These are phyloP conservation scores for Rhyzopertha dominica DNA, from an alignment of 1,140 invertebrate species.

Conservation along the genomic window DNA sequence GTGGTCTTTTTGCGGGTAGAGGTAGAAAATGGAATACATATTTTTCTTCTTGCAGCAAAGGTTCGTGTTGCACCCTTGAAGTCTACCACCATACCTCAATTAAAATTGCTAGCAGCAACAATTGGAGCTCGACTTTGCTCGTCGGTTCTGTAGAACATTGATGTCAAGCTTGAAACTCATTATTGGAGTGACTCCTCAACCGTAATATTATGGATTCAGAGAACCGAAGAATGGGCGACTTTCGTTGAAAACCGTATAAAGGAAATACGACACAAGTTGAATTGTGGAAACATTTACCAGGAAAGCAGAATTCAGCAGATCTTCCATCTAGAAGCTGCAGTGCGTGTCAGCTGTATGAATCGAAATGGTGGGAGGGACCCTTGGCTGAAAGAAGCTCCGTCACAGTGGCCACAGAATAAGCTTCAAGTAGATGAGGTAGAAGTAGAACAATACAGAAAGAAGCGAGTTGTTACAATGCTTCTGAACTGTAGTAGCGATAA, in stretches of 20 bases:
- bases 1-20: slow-evolving; percentile 25
- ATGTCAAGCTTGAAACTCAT: slow-evolving; percentile 2
- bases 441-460: slow-evolving; percentile 19
- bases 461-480: slow-evolving; percentile 7
- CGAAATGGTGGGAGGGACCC: slow-evolving; percentile 38
- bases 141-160: slow-evolving; percentile 6
- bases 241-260: slow-evolving; percentile 45
- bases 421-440: slow-evolving; percentile 15
- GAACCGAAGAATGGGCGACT: slow-evolving; percentile 30
- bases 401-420: slow-evolving; percentile 24
- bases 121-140: slow-evolving; percentile 13
- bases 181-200: slow-evolving; percentile 43
- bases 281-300: too few species aligned
- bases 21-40: slow-evolving; percentile 4
- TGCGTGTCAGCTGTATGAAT: slow-evolving; percentile 23
- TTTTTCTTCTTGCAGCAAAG: slow-evolving; percentile 28
- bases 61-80: slow-evolving; percentile 28
- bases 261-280: too few species aligned
- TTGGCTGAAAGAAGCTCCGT: slow-evolving; percentile 27
- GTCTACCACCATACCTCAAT: slow-evolving; percentile 26
- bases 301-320: too few species aligned
- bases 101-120: slow-evolving; percentile 26
- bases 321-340: slow-evolving; percentile 37
- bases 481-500: neutral
- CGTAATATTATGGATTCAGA: slow-evolving; percentile 39